Conservation (phyloP, 1,140 invertebrate genomes). For the Leptinotarsa lineolata region DNA sequence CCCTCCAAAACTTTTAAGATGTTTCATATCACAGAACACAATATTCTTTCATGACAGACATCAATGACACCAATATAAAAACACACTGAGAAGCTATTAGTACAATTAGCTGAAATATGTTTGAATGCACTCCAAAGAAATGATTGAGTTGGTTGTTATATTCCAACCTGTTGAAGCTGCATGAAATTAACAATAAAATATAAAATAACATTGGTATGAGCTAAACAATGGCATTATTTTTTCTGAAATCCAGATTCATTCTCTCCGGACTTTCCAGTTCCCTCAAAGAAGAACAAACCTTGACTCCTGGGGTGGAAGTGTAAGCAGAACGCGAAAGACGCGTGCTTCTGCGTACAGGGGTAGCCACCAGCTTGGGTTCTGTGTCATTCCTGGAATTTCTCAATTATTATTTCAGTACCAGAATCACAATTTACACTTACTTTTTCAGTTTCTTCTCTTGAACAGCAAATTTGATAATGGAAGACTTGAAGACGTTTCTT, state of each 20-base stretch:
- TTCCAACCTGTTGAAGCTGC: too few species aligned
- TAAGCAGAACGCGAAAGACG: constrained; percentile 43
- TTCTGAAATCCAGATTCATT: constrained; percentile 37
- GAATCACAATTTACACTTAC: constrained; percentile 35
- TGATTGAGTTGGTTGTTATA: too few species aligned
- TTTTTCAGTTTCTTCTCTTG: constrained; percentile 50
- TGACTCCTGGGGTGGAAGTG: constrained; percentile 39
- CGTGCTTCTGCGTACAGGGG: constrained; percentile 53
- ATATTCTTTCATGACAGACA: too few species aligned
- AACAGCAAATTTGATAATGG: constrained; percentile 63
- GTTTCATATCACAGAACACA: too few species aligned
- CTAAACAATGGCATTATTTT: constrained; percentile 38
- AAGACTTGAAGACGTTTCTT: constrained; percentile 63
- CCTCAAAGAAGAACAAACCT: constrained; percentile 42
- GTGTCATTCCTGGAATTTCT: constrained; percentile 1
- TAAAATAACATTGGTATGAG: too few species aligned
- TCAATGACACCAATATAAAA: too few species aligned
- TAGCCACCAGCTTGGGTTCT: constrained; percentile 44
- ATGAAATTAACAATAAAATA: too few species aligned
- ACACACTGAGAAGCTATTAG: too few species aligned
- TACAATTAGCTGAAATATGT: too few species aligned
- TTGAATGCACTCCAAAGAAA: too few species aligned
- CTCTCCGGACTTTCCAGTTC: constrained; percentile 34
- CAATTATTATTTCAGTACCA: neutral
- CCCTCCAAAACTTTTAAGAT: too few species aligned